A percentile compares a stretch with the other conserved stretches of the same genome.
Conservation (phyloP, 2,888 invertebrate genomes). For the Peribatodes rhomboidaria region DNA sequence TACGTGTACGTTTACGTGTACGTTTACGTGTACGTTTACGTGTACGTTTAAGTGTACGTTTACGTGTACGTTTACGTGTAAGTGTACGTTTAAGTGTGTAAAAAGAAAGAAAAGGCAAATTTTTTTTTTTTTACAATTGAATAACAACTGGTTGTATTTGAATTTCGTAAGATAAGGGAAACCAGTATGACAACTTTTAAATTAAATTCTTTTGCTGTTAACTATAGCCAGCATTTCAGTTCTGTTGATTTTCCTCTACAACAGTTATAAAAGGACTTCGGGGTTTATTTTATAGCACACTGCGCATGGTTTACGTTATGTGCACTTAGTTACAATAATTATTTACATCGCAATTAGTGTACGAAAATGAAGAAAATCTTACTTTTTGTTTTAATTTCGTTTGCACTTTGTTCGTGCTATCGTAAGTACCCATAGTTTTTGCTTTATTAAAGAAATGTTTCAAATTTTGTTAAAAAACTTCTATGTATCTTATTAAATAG, state of each 20-base stretch:
- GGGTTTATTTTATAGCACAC: neutral
- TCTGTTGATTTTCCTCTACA: neutral
- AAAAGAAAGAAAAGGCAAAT: neutral
- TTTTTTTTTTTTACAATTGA: neutral
- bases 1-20: no score
- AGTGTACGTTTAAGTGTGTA: no score
- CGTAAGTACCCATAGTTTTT: constrained; percentile 2
- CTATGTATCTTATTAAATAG: no score
- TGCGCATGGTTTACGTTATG: neutral
- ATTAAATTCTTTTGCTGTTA: neutral
- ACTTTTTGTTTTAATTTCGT: neutral
- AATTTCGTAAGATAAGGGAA: neutral
- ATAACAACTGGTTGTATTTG: neutral
- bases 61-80: no score
- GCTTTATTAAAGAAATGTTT: neutral
- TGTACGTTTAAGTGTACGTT: no score
- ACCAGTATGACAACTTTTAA: neutral
- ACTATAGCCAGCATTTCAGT: neutral
- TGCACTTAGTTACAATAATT: neutral
- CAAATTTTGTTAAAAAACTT: no score
- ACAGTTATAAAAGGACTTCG: neutral
- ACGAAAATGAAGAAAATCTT: constrained; percentile 8
- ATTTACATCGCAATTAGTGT: neutral
- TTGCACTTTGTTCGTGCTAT: neutral
- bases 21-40: no score